A percentile compares a stretch with the other conserved stretches of the same genome.
Evolutionary conservation across 92 coral and sea anemone species (phyloP).

Genomic region (Phenganax subtilis): DNA sequence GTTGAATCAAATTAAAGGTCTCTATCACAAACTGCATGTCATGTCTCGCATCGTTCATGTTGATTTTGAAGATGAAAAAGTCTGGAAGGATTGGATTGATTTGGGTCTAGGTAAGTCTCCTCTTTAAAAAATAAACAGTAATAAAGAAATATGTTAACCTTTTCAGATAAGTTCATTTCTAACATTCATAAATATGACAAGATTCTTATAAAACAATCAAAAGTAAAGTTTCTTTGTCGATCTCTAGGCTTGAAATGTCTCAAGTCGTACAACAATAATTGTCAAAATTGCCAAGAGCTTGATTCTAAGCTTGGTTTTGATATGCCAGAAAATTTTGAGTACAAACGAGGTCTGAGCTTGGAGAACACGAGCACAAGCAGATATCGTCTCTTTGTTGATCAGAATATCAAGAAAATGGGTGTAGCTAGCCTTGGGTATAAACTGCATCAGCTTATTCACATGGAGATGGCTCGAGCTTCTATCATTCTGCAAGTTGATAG

Average conservation of each 20-base stretch:
- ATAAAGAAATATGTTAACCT: background rate
- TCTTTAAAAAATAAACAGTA: background rate
- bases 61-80: conserved; percentile 50
- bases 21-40: conserved; percentile 73
- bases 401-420: conserved; percentile 84
- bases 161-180: no score
- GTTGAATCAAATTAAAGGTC: conserved; percentile 74
- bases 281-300: conserved; percentile 10
- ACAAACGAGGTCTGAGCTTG: conserved; percentile 28
- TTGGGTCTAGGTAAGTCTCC: conserved; percentile 71
- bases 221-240: background rate
- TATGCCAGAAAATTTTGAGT: background rate
- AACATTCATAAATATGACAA: no score
- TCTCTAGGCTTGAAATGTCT: conserved; percentile 3
- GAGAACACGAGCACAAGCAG: conserved; percentile 67
- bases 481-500: conserved; percentile 2
- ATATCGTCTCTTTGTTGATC: conserved; percentile 85
- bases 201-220: no score
- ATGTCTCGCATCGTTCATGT: conserved; percentile 77
- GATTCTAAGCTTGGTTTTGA: conserved; percentile 12
- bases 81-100: conserved; percentile 84
- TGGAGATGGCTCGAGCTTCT: conserved; percentile 55
- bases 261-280: background rate
- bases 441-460: conserved; percentile 63
- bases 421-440: conserved; percentile 77